A percentile compares a stretch with the other conserved stretches of the same genome.
Evolutionary conservation across 2,888 invertebrate genomes (phyloP).

Genomic region (Drosophila nr. perissopoda): DNA sequence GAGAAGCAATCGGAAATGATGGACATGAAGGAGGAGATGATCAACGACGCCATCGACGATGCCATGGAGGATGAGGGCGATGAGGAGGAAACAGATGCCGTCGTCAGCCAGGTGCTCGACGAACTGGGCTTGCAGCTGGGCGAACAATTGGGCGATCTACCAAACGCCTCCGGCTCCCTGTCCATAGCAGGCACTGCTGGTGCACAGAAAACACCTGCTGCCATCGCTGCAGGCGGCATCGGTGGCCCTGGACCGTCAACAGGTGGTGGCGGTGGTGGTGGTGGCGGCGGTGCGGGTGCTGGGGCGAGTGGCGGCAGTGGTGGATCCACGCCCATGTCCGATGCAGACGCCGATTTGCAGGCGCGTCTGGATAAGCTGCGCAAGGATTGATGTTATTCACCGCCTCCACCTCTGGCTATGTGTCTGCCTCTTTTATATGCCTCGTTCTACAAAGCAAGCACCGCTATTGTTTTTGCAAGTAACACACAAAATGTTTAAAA

Average conservation of each 20-base stretch:
- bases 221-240: slow-evolving; percentile 84
- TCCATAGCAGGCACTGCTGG: slow-evolving; percentile 87
- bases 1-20: slow-evolving; percentile 99
- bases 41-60: slow-evolving; percentile 99
- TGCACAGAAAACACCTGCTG: slow-evolving; percentile 88
- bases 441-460: slow-evolving; percentile 1
- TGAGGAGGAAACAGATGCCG: slow-evolving; percentile 98
- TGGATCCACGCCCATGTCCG: slow-evolving; percentile 87
- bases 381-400: slow-evolving; percentile 55
- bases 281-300: slow-evolving; percentile 82
- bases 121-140: slow-evolving; percentile 98
- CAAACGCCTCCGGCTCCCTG: slow-evolving; percentile 87
- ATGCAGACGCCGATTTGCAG: slow-evolving; percentile 98
- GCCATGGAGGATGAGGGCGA: slow-evolving; percentile 99
- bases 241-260: slow-evolving; percentile 77
- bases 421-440: slow-evolving; percentile 30
- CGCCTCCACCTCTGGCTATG: slow-evolving; percentile 27
- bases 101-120: slow-evolving; percentile 98
- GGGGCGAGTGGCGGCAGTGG: slow-evolving; percentile 85
- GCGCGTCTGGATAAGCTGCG: slow-evolving; percentile 97
- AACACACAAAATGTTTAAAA: slow-evolving; percentile 38
- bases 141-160: slow-evolving; percentile 96
- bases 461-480: slow-evolving; percentile 40
- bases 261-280: slow-evolving; percentile 84
- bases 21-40: slow-evolving; percentile 99